Evolutionary conservation across 1,140 invertebrate genomes (phyloP), one percentile per base, ranked within the genome.

Genomic region (Acyrthosiphon pisum): DNA sequence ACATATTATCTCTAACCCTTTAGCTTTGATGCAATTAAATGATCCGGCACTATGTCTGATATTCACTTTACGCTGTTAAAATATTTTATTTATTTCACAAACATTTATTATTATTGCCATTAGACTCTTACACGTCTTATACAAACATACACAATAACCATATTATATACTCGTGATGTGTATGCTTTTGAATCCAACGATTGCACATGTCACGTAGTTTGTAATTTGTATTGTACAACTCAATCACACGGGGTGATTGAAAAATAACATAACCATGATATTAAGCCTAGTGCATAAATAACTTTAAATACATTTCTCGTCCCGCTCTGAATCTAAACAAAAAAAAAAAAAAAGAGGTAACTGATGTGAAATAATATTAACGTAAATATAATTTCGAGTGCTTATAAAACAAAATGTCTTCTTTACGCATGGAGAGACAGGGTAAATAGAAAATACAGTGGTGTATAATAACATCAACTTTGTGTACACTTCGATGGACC

Each of bases 281-380:
- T 90, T 30, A 44, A 20, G 37, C 37, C 53, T 68, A 68, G n/a
- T 68, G 41, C 46, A 89, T 37, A 46, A 90, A 68, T 68, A 68
- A 68, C 26, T 46, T 41, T 68, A 44, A 76, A 76, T n/a, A n/a
- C 14, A 76, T 76, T 76, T 18, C 60, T 76, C 30, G 14, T 14
- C 18, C 30, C 30, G 20, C 23, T n/a, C 14, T 18, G 14, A 76
- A 76, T 18, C 60, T n/a, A 76, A n/a, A 76, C n/a, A 30, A 60
- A 56, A n/a, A 76, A 76, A 30, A 60, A 56, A 90, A 56, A 56
- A 50, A 35, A 90, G 53, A 68, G 56, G 56, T 35, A 44, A 53
- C 37, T 90, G 89, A 90, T 68, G 89, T 68, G 89, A 90, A 44
- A 90, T 68, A 90, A 68, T 68, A 90, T 41, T 30, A 90, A 90